phyloP scores from a whole-genome alignment of 1,140 invertebrate species.

The Papilio machaon region DNA sequence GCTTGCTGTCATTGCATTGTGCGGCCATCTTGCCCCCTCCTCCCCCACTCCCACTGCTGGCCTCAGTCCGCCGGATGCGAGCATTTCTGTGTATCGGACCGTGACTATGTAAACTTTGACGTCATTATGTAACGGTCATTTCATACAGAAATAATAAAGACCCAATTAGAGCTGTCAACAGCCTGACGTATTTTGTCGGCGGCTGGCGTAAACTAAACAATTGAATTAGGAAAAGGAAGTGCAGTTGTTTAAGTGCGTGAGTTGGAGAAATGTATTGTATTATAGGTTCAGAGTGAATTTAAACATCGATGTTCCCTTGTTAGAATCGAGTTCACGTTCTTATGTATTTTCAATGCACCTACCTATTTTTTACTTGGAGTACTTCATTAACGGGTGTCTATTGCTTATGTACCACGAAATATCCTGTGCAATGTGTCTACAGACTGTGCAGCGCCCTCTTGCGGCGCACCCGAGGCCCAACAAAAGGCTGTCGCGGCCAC shows the following conservation, averaged over 20 bases:
- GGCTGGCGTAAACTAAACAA: conserved; percentile 13
- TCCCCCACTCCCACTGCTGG: background rate
- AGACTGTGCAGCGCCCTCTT: background rate
- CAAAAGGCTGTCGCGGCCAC: conserved; percentile 53
- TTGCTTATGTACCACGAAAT: background rate
- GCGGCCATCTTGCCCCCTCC: conserved; percentile 8
- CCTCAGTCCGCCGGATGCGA: conserved; percentile 19
- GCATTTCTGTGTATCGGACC: conserved; percentile 22
- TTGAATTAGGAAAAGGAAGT: conserved; percentile 14
- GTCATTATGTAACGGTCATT: conserved; percentile 30
- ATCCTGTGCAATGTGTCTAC: background rate
- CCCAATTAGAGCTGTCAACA: conserved; percentile 3
- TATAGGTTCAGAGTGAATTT: background rate
- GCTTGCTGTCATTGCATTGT: conserved; percentile 3
- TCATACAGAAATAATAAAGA: conserved; percentile 33
- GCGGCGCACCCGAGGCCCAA: conserved; percentile 45
- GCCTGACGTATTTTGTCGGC: background rate
- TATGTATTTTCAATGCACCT: background rate
- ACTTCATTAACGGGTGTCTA: background rate
- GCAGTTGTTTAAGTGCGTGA: conserved; percentile 10
- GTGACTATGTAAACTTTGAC: conserved; percentile 34
- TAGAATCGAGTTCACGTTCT: background rate
- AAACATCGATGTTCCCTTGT: background rate
- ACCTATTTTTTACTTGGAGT: background rate
- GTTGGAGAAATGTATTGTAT: background rate